phyloP scores from a whole-genome alignment of 2,113 vertebrate species.

The Pycnonotus jocosus region DNA sequence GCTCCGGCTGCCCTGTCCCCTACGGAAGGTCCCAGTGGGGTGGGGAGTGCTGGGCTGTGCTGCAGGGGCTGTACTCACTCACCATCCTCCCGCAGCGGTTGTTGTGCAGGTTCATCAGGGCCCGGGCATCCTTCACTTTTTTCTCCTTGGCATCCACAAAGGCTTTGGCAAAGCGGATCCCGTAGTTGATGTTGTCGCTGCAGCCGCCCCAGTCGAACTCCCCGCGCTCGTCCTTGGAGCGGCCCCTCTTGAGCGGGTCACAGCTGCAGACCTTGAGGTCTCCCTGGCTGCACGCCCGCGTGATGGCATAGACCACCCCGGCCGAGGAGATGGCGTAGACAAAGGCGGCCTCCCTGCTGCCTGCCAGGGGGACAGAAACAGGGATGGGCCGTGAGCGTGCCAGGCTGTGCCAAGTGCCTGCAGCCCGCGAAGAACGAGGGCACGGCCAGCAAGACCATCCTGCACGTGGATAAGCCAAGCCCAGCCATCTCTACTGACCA shows the following conservation, averaged over 20 bases:
- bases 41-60: fast-evolving
- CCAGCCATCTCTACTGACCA: background rate
- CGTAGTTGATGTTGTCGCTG: slow-evolving; percentile 97
- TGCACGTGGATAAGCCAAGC: fast-evolving
- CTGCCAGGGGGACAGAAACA: slow-evolving; percentile 42
- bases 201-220: slow-evolving; percentile 98
- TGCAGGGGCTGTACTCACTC: slow-evolving; percentile 69
- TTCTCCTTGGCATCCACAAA: slow-evolving; percentile 97
- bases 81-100: slow-evolving; percentile 96
- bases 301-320: slow-evolving; percentile 93
- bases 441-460: fast-evolving
- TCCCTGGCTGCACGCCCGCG: slow-evolving; percentile 93
- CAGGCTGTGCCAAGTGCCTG: fast-evolving
- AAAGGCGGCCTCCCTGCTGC: slow-evolving; percentile 94
- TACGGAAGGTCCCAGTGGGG: fast-evolving
- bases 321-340: slow-evolving; percentile 97
- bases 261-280: slow-evolving; percentile 91
- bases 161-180: slow-evolving; percentile 91
- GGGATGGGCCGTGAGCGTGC: background rate
- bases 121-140: slow-evolving; percentile 91
- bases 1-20: fast-evolving
- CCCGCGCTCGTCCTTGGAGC: slow-evolving; percentile 81
- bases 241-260: slow-evolving; percentile 89
- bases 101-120: slow-evolving; percentile 97
- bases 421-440: fast-evolving